These are phyloP conservation scores for Rhabdophis nuchalis DNA, from an alignment of 2,797 vertebrate species.

Conservation along the genomic window DNA sequence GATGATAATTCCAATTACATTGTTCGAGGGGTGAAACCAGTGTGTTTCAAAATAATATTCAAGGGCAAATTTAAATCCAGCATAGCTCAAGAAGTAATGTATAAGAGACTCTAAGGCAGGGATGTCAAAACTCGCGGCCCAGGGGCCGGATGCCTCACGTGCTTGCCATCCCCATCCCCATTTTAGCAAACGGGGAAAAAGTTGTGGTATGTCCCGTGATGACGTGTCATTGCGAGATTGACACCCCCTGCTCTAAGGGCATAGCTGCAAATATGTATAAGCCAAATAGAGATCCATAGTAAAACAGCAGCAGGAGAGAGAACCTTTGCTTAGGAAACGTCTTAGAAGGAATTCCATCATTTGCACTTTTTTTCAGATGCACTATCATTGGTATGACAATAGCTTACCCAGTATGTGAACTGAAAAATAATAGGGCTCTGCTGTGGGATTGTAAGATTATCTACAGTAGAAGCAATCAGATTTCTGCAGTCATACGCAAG, in stretches of 20 bases:
- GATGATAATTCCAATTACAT: not conserved
- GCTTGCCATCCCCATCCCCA: too few relatives aligned
- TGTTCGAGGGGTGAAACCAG: not conserved
- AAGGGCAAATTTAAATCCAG: not conserved
- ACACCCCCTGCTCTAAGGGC: too few relatives aligned
- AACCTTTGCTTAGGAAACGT: not conserved
- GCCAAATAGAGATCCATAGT: not conserved
- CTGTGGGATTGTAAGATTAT: not conserved
- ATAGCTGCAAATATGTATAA: not conserved
- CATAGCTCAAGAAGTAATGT: not conserved
- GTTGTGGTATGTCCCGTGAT: too few relatives aligned
- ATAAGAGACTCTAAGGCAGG: not conserved
- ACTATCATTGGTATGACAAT: not conserved
- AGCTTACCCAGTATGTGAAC: not conserved
- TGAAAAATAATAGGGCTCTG: not conserved
- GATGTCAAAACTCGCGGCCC: too few relatives aligned
- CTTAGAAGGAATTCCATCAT: not conserved
- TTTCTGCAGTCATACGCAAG: not conserved
- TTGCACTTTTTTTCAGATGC: not conserved
- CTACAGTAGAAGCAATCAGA: not conserved
- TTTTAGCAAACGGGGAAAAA: too few relatives aligned
- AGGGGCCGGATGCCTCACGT: too few relatives aligned
- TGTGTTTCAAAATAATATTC: not conserved
- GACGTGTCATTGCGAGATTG: too few relatives aligned
- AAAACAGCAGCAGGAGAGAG: not conserved